Percentiles rank a stretch among this genome's conserved stretches.
phyloP scores from a whole-genome alignment of 2,888 invertebrate genomes.

The Eristalinus sepulchralis region DNA sequence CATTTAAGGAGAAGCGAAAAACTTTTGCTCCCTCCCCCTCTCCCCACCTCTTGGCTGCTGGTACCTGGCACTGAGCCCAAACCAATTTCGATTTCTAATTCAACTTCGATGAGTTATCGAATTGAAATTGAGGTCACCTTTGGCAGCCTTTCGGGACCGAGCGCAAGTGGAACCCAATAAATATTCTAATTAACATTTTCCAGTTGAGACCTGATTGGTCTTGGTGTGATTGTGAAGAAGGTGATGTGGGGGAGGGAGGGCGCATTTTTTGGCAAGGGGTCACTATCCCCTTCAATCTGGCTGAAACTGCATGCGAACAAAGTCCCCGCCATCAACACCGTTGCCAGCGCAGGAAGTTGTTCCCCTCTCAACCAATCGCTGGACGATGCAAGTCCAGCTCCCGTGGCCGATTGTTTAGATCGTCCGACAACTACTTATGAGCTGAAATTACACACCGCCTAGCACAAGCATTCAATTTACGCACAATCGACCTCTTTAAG shows the following conservation, averaged over 20 bases:
- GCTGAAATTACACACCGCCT: constrained; percentile 25
- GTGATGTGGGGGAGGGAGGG: no score
- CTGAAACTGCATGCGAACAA: no score
- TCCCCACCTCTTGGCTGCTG: no score
- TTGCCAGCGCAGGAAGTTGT: no score
- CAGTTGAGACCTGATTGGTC: not conserved
- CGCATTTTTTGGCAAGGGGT: no score
- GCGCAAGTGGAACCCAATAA: constrained; percentile 28
- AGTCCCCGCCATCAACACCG: no score
- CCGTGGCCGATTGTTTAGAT: not conserved
- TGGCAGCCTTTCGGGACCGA: constrained; percentile 29
- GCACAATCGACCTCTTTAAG: constrained; percentile 40
- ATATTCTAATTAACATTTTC: constrained; percentile 53
- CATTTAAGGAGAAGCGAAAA: not conserved
- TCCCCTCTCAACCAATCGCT: no score
- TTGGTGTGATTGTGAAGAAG: not conserved
- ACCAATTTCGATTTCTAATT: constrained; percentile 63
- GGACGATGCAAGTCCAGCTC: no score
- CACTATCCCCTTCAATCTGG: no score
- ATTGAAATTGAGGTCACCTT: constrained; percentile 26
- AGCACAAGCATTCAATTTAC: constrained; percentile 39
- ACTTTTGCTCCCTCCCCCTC: not conserved
- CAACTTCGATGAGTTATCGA: constrained; percentile 62
- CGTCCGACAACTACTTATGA: not conserved
- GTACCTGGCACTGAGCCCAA: constrained; percentile 61